Evolutionary conservation across 2,113 vertebrate genomes (phyloP).

Genomic region (Zosterops hypoxanthus): DNA sequence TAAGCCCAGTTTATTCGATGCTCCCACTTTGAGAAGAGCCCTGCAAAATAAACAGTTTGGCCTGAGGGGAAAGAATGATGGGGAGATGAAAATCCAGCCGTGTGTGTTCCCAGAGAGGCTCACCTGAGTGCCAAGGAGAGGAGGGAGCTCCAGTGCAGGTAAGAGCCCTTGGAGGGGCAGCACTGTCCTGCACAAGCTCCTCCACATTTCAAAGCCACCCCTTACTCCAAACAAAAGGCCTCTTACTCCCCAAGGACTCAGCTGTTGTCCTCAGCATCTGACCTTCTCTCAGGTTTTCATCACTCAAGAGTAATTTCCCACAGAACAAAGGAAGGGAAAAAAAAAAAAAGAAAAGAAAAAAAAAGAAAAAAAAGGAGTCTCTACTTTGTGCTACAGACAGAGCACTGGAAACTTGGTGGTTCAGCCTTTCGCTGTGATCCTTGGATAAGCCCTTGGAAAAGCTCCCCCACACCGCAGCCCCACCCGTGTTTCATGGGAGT

Average conservation of each 20-base stretch:
- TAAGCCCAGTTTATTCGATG: neutral
- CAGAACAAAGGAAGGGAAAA: neutral
- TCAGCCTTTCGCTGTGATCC: neutral
- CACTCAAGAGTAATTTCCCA: neutral
- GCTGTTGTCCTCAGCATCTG: neutral
- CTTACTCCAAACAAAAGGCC: neutral
- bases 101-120: accelerated
- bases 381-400: accelerated
- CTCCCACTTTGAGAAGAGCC: neutral
- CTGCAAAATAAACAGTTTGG: neutral
- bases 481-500: accelerated
- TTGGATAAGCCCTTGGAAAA: neutral
- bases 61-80: neutral
- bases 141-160: neutral
- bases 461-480: neutral
- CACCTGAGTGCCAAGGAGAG: neutral
- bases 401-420: neutral
- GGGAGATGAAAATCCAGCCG: neutral
- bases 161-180: neutral
- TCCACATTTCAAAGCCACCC: neutral
- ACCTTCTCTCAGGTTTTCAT: neutral
- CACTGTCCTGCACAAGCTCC: neutral
- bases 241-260: neutral
- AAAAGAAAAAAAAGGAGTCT: neutral
- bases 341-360: neutral